Evolutionary conservation across 92 coral and sea anemone species (phyloP), one percentile per base, ranked within the genome.

Genomic region (Meandrina meandrites): DNA sequence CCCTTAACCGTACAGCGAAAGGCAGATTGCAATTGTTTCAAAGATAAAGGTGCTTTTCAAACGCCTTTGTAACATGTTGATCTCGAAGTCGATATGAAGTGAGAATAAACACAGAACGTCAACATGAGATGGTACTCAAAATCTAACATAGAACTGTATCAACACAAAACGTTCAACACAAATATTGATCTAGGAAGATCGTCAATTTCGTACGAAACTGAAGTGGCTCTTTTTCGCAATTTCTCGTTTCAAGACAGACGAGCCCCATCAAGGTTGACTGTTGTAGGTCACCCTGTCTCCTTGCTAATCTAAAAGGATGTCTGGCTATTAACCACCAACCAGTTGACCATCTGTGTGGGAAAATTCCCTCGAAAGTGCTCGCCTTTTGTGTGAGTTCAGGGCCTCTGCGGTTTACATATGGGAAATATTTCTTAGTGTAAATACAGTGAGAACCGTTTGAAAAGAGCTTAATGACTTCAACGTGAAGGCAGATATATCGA

Each of bases 331-430:
- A 75, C 86, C 86, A 28, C 86, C 42, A 73, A 19, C 21, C 67
- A 51, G 47, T 34, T 54, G 47, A 56, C 87, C 87, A 75, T 71
- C 79, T 84, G 37, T 74, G 87, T 83, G 72, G 72, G 87, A 82
- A 81, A 68, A 47, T 22, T 54, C 70, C 11, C 79, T 54, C 54
- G 7, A 83, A 22, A 72, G 86, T 77, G 57, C 54, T 48, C 45
- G 47, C 18, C 17, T 34, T 40, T 69, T 56, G 37, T 35, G 80
- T 84, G 18, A 24, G 56, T 16, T 16, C 45, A 36, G 28, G 47
- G 14, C 40, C 71, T 35, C 57, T 84, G 87, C 80, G 69, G 71
- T 74, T 74, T 75, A 53, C 47, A 54, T 9, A 15, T n/a, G 34
- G 16, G 31, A 74, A 73, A 84, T 84, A 81, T 34, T 48, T 54